Percentiles rank a stretch among this genome's conserved stretches.
phyloP scores from a whole-genome alignment of 1,140 invertebrate species.

The Papilio glaucus region DNA sequence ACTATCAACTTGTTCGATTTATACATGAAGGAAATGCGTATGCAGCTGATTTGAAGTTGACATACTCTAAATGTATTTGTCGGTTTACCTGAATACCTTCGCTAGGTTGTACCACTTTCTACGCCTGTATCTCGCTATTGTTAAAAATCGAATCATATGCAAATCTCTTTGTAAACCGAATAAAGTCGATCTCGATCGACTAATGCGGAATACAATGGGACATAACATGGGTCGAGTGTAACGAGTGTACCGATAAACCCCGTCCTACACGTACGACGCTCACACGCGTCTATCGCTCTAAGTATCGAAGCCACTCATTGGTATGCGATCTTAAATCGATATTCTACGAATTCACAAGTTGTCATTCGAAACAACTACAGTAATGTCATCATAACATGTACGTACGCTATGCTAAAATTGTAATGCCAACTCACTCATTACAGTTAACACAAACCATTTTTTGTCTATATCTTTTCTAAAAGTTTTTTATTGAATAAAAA shows the following conservation, averaged over 20 bases:
- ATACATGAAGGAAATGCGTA: neutral
- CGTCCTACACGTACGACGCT: constrained; percentile 48
- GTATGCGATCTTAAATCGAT: constrained; percentile 51
- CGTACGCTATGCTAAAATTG: constrained; percentile 41
- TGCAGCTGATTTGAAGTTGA: neutral
- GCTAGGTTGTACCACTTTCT: constrained; percentile 17
- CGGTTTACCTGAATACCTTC: constrained; percentile 28
- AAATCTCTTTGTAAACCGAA: constrained; percentile 47
- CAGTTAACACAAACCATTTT: no score
- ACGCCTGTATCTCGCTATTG: constrained; percentile 19
- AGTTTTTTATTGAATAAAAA: no score
- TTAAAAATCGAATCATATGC: constrained; percentile 44
- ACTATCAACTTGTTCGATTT: constrained; percentile 8
- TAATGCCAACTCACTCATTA: no score
- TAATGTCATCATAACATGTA: constrained; percentile 41
- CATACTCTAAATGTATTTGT: constrained; percentile 13
- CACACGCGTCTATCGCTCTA: constrained; percentile 14
- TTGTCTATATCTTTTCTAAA: no score
- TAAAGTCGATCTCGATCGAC: constrained; percentile 45
- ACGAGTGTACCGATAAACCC: constrained; percentile 49
- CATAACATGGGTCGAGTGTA: constrained; percentile 43
- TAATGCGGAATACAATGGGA: constrained; percentile 52
- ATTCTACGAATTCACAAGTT: constrained; percentile 49
- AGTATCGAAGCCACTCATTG: constrained; percentile 42
- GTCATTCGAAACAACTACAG: constrained; percentile 44